These are phyloP conservation scores for Menura novaehollandiae DNA, from an alignment of 2,113 vertebrate species.

Conservation along the genomic window DNA sequence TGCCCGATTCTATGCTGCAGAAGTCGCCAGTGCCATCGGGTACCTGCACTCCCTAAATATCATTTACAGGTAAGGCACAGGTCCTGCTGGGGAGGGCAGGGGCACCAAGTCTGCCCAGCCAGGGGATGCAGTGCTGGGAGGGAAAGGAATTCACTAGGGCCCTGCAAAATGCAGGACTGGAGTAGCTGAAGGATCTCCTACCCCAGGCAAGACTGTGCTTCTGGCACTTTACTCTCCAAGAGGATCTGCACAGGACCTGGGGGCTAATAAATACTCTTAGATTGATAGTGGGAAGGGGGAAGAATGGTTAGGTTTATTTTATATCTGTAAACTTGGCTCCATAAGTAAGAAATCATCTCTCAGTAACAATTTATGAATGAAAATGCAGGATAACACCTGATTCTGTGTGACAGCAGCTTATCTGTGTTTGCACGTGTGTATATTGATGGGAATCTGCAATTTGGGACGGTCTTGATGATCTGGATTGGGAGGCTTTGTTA, in stretches of 20 bases:
- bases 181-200: not conserved
- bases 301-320: too few relatives aligned
- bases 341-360: not conserved
- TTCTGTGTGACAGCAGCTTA: not conserved
- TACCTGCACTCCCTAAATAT: constrained; percentile 97
- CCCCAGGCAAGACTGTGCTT: not conserved
- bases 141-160: too few relatives aligned
- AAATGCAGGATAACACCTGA: not conserved
- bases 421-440: not conserved
- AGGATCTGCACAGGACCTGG: not conserved
- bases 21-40: constrained; percentile 92
- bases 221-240: not conserved
- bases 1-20: constrained; percentile 90
- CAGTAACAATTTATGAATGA: not conserved
- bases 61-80: constrained; percentile 84
- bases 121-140: not conserved
- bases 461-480: not conserved
- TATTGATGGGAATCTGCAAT: not conserved
- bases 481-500: not conserved
- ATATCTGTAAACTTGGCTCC: not conserved
- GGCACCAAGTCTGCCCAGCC: not conserved
- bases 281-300: not conserved
- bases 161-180: not conserved
- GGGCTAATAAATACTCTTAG: not conserved
- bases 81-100: not conserved